Base-by-base conservation (phyloP, 2,797 vertebrate genomes). In the Pangasius larnaudii region DNA sequence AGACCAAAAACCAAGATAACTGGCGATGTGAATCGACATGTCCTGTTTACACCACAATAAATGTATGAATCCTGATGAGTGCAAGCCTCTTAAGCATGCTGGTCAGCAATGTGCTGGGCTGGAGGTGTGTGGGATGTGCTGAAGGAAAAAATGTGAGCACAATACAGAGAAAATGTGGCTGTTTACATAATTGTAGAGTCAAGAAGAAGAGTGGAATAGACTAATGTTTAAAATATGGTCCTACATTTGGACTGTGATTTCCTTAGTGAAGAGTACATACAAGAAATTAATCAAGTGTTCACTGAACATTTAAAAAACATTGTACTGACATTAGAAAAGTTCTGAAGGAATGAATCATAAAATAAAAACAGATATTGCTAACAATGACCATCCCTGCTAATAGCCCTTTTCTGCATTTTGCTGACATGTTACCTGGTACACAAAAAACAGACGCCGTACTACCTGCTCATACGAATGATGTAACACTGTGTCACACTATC, bases 21-120 rank as follows among this genome's bases (percentile, higher is more conserved):
- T 74, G 67, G 89, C 88, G 92, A 92, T 91, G 89, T 92, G 92
- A 94, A 90, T 92, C 90, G 65, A 93, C 93, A 92, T 18, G 92
- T 93, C 88, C 90, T 91, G 92, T 93, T 92, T 92, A 91, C 90
- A 85, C 86, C 91, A 92, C 89, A 92, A 91, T 91, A 92, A 90
- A 85, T 87, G 84, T 89, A 74, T 90, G 92, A 90, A 90, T 67
- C 59, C 87, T 90, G 56, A 36, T 69, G 63, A 88, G 79, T 89
- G 36, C 75, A 86, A 80, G 69, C 80, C 79, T 58, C 67, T 86
- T 83, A 87, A 85, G 84, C 74, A 87, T 90, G 88, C 86, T n/a
- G 89, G 71, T 89, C 78, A 58, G 86, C 88, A 90, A 75, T 86
- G 89, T 56, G 30, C 58, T 58, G 75, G 59, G 77, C 80, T 90